Evolutionary conservation across 2,113 vertebrate genomes (phyloP).

Genomic region (Himantopus leucocephalus): DNA sequence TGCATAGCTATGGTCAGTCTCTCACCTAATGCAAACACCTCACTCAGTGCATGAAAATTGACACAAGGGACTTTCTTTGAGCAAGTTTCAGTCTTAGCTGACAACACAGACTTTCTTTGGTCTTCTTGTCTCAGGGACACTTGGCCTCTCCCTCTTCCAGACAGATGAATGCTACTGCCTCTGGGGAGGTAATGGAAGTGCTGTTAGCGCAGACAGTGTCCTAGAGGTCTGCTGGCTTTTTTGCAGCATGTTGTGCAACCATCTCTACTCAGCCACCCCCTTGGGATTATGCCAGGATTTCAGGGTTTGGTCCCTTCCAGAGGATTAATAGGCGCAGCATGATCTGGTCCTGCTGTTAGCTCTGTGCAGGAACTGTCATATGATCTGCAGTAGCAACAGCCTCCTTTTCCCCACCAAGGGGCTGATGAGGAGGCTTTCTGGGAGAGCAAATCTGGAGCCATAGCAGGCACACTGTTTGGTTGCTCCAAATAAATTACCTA

Average conservation of each 20-base stretch:
- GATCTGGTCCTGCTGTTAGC: not conserved
- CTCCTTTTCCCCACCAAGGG: not conserved
- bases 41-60: not conserved
- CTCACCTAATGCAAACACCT: not conserved
- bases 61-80: not conserved
- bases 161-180: not conserved
- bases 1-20: not conserved
- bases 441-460: not conserved
- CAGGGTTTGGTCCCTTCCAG: not conserved
- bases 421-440: not conserved
- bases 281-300: not conserved
- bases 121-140: not conserved
- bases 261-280: not conserved
- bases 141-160: not conserved
- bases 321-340: not conserved
- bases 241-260: not conserved
- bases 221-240: not conserved
- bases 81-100: not conserved
- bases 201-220: not conserved
- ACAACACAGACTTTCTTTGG: not conserved
- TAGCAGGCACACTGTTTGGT: not conserved
- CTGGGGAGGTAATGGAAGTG: not conserved
- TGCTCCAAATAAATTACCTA: not conserved
- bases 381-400: not conserved
- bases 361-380: accelerated